A percentile compares a stretch with the other conserved stretches of the same genome.
phyloP scores from a whole-genome alignment of 1,140 invertebrate genomes.

The Sarcophaga peregrina region DNA sequence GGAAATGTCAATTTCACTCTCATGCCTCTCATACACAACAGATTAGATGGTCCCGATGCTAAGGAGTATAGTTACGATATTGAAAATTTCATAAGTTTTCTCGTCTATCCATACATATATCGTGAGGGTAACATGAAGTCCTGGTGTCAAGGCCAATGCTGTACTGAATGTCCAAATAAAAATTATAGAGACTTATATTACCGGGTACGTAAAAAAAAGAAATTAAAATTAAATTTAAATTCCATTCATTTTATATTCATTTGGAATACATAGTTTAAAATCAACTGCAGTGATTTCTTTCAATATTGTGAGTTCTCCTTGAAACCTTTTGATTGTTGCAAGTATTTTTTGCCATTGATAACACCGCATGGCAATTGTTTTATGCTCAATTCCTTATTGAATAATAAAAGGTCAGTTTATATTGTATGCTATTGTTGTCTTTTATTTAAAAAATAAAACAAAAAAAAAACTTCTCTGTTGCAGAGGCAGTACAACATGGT shows the following conservation, averaged over 20 bases:
- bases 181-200: constrained; percentile 11
- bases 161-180: constrained; percentile 35
- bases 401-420: constrained; percentile 50
- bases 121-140: constrained; percentile 60
- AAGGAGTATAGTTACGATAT: constrained; percentile 56
- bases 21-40: neutral
- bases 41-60: constrained; percentile 13
- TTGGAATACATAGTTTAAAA: constrained; percentile 49
- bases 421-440: no score
- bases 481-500: constrained; percentile 10
- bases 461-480: neutral
- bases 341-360: constrained; percentile 67
- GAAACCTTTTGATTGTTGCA: constrained; percentile 69
- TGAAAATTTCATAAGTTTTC: constrained; percentile 52
- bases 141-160: constrained; percentile 45
- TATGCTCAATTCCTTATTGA: constrained; percentile 69
- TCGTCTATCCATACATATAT: constrained; percentile 55
- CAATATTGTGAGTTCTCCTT: constrained; percentile 66
- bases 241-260: neutral
- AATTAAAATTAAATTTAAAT: no score
- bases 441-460: neutral
- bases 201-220: neutral
- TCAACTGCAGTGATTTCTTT: constrained; percentile 64
- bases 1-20: neutral
- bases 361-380: constrained; percentile 70